Percentiles rank a stretch among this genome's conserved stretches.
Evolutionary conservation across 1,140 invertebrate species (phyloP).

Genomic region (Drosophila athabasca): DNA sequence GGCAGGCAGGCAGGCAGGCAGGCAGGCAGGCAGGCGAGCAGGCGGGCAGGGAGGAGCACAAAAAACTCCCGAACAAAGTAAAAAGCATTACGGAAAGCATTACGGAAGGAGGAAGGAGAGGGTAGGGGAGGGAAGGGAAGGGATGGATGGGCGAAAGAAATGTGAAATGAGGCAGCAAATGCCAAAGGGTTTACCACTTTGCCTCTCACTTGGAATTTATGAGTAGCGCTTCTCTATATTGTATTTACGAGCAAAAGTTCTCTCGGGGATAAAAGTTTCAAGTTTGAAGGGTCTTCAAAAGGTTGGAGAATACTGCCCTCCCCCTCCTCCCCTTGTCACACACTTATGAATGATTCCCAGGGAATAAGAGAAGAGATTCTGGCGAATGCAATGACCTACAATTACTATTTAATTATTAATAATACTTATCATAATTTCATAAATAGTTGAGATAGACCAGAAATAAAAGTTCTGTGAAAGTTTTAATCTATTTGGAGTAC

Average conservation of each 20-base stretch:
- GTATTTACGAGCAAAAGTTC: conserved; percentile 21
- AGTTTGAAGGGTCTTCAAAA: conserved; percentile 32
- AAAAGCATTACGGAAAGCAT: too few relatives aligned
- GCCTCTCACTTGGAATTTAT: conserved; percentile 54
- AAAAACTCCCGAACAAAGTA: conserved; percentile 25
- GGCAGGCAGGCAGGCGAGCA: conserved; percentile 25
- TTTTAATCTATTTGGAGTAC: conserved; percentile 8
- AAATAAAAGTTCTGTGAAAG: conserved; percentile 21
- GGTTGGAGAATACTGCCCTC: too few relatives aligned
- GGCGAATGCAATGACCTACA: too few relatives aligned
- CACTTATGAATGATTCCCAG: too few relatives aligned
- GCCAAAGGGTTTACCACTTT: conserved; percentile 26
- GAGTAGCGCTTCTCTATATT: conserved; percentile 10
- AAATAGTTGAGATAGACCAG: neutral
- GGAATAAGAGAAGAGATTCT: too few relatives aligned
- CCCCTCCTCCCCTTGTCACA: too few relatives aligned
- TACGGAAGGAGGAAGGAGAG: conserved; percentile 2
- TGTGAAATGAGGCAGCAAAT: conserved; percentile 57
- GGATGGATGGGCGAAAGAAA: conserved; percentile 4
- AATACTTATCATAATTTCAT: neutral
- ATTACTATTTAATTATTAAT: too few relatives aligned
- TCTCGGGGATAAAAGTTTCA: conserved; percentile 19
- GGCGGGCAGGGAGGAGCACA: conserved; percentile 9
- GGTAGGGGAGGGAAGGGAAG: neutral
- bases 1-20: conserved; percentile 23